Evolutionary conservation across 2,113 vertebrate genomes (phyloP).

Genomic region (Sinocyclocheilus anshuiensis): DNA sequence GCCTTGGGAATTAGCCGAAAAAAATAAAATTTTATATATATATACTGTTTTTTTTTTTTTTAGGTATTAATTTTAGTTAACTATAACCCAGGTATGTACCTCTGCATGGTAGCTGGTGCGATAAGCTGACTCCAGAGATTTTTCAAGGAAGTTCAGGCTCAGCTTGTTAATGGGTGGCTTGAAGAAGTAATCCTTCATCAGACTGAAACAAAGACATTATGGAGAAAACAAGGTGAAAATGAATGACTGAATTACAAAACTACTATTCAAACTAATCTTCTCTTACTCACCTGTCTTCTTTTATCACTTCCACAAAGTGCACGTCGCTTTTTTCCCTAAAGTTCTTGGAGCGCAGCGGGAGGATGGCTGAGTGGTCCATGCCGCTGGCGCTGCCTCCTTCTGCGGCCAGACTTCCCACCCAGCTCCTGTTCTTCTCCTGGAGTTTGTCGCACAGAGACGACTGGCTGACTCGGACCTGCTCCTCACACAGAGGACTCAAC

Average conservation of each 20-base stretch:
- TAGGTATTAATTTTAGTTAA: too few species aligned
- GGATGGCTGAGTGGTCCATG: slow-evolving; percentile 91
- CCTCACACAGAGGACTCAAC: slow-evolving; percentile 84
- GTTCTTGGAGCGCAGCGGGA: slow-evolving; percentile 90
- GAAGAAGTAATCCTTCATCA: slow-evolving; percentile 99
- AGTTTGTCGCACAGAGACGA: slow-evolving; percentile 93
- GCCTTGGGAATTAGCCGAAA: too few species aligned
- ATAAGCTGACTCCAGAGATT: slow-evolving; percentile 86
- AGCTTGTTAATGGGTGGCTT: slow-evolving; percentile 96
- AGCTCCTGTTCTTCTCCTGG: slow-evolving; percentile 84
- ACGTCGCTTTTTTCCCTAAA: slow-evolving; percentile 94
- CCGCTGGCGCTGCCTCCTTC: slow-evolving; percentile 56
- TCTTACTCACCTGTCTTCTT: slow-evolving; percentile 89
- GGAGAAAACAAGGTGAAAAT: not conserved
- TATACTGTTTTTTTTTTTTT: not conserved
- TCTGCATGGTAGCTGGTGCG: slow-evolving; percentile 91
- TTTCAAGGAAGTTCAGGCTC: slow-evolving; percentile 94
- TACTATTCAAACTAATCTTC: not conserved
- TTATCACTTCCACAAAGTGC: slow-evolving; percentile 98
- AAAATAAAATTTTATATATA: too few species aligned
- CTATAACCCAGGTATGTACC: slow-evolving; percentile 68
- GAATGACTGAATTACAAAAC: not conserved
- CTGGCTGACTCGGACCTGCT: slow-evolving; percentile 89
- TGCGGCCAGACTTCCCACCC: slow-evolving; percentile 64
- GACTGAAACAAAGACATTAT: slow-evolving; percentile 70